These are phyloP conservation scores for Homalodisca vitripennis DNA, from an alignment of 1,140 invertebrate species.

Conservation along the genomic window DNA sequence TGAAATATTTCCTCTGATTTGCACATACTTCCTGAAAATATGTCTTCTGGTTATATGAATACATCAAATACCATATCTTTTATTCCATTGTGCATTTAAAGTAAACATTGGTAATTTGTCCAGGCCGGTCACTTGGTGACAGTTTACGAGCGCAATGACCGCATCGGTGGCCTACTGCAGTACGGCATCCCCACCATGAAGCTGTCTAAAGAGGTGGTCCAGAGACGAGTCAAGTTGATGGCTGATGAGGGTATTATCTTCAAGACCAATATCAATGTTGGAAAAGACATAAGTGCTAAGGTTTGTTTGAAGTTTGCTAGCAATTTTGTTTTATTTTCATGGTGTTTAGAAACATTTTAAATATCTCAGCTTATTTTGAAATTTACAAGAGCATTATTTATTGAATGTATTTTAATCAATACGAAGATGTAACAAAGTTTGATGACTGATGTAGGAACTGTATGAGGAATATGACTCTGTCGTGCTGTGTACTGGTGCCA, in stretches of 20 bases:
- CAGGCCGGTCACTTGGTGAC: conserved; percentile 86
- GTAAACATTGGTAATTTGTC: neutral
- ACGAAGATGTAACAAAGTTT: too few relatives aligned
- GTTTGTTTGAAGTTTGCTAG: conserved; percentile 50
- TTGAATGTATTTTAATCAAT: too few relatives aligned
- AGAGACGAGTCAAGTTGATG: conserved; percentile 84
- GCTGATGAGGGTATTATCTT: conserved; percentile 90
- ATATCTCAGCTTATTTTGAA: too few relatives aligned
- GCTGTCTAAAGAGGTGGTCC: conserved; percentile 88
- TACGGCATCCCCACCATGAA: conserved; percentile 99
- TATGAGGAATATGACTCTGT: conserved; percentile 81
- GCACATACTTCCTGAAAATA: too few relatives aligned
- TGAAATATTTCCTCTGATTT: too few relatives aligned
- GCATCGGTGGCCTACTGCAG: conserved; percentile 90
- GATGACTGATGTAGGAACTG: conserved; percentile 52
- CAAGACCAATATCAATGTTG: conserved; percentile 86
- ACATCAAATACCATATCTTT: too few relatives aligned
- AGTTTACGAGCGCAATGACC: conserved; percentile 95
- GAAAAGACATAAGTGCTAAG: conserved; percentile 83
- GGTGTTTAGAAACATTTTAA: too few relatives aligned
- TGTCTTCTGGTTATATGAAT: too few relatives aligned
- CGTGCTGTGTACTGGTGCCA: conserved; percentile 89
- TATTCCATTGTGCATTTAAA: too few relatives aligned
- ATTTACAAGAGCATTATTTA: too few relatives aligned
- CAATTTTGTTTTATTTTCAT: too few relatives aligned